Conservation (phyloP, 2,113 vertebrate genomes). For the Chamaetylas fuelleborni region DNA sequence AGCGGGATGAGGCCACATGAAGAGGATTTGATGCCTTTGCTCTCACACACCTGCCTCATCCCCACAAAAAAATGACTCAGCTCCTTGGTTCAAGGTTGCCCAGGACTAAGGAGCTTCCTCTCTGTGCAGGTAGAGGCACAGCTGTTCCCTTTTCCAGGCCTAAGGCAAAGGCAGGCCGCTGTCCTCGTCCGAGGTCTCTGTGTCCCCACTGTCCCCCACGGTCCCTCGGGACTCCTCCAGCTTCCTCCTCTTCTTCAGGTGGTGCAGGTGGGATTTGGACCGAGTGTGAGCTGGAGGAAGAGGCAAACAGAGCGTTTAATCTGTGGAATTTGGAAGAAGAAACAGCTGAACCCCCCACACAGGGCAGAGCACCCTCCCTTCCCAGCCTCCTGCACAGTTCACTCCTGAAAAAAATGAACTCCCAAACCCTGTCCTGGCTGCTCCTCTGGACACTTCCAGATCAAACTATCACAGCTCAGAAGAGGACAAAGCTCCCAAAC, state of each 20-base stretch:
- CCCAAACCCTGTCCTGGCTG: neutral
- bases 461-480: neutral
- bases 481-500: neutral
- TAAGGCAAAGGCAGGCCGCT: neutral
- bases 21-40: neutral
- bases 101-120: neutral
- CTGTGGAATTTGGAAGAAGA: neutral
- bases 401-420: fast-evolving
- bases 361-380: neutral
- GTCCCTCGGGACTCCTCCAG: neutral
- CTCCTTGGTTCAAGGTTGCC: neutral
- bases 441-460: neutral
- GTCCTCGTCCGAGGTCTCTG: neutral
- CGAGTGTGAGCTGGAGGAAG: conserved; percentile 84
- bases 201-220: neutral
- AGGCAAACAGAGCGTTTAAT: neutral
- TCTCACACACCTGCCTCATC: neutral
- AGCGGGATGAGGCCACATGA: neutral
- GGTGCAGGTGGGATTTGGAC: conserved; percentile 88
- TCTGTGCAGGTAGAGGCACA: fast-evolving
- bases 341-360: fast-evolving
- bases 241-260: conserved; percentile 83
- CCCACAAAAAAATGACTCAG: neutral
- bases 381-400: neutral
- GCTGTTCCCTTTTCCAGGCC: neutral